Base-by-base conservation (phyloP, 2,113 vertebrate genomes). In the Sinocyclocheilus anshuiensis region DNA sequence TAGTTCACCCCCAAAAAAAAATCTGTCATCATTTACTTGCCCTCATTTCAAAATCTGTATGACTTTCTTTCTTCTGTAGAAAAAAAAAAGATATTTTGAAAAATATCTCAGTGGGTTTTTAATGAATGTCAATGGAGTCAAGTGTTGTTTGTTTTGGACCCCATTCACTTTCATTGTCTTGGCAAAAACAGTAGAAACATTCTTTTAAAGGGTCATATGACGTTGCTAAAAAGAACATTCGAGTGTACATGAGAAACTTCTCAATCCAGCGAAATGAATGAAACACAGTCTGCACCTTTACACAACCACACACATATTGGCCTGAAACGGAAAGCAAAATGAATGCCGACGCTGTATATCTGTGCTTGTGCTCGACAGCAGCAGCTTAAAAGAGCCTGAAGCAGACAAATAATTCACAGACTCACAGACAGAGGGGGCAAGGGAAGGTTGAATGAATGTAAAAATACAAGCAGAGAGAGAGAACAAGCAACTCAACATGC, bases 361-460 rank as follows among this genome's bases (percentile, higher is more conserved):
- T 63, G 29, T n/a, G 9, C 1, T 10, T 59, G 53, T 24, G 12
- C 42, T 75, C 22, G 22, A 48, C 77, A 42, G 7, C 16, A 57
- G 29, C 6, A 63, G 22, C 36, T 81, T 65, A 81, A 26, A 65
- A 26, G n/a, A 48, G 39, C 36, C 15, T 48, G 78, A 75, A 75
- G 72, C n/a, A 81, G 59, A 48, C 42, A 1, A 67, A 65, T 45
- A 81, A 83, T 71, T 53, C 81, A 71, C 59, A 81, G 10, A 71
- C 45, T 53, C 81, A 53, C 42, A 71, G 24, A 71, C 76, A 78
- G 45, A 77, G 74, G 79, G 39, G 59, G 39, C 65, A 83, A 22
- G 26, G 24, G 24, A 71, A 71, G 63, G 45, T 82, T 82, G 24
- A 71, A 33, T 36, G 48, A 83, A 53, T 18, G 61, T 71, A 53